Evolutionary conservation across 2,888 invertebrate genomes (phyloP).

Genomic region (Parochlus steinenii): DNA sequence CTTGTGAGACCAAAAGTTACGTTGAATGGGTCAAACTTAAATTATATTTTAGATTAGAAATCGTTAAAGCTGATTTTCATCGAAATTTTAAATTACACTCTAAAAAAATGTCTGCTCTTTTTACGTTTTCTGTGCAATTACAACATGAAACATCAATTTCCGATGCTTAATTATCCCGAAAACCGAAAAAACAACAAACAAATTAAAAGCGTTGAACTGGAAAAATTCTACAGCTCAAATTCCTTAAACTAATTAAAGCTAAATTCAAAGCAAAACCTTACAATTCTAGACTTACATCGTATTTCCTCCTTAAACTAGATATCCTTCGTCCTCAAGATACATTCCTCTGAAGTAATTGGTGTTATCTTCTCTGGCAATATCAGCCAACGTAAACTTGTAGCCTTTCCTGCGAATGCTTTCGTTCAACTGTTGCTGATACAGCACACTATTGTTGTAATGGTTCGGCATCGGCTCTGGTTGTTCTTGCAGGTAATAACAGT

Average conservation of each 20-base stretch:
- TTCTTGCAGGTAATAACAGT: slow-evolving; percentile 10
- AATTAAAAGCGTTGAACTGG: no score
- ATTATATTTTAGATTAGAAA: neutral
- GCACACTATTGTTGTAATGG: slow-evolving; percentile 8
- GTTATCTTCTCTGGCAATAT: slow-evolving; percentile 5
- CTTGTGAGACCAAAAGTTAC: neutral
- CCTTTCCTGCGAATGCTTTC: slow-evolving; percentile 11
- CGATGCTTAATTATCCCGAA: no score
- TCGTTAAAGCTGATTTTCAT: slow-evolving; percentile 9
- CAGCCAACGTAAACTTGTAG: slow-evolving; percentile 10
- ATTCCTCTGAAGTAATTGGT: slow-evolving; percentile 6
- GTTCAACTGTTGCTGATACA: slow-evolving; percentile 9
- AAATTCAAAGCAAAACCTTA: slow-evolving; percentile 1
- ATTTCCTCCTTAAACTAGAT: slow-evolving; percentile 9
- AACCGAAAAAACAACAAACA: no score
- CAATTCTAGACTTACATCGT: neutral
- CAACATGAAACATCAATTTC: neutral
- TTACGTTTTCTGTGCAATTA: slow-evolving; percentile 1
- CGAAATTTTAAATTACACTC: no score
- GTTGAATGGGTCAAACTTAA: neutral
- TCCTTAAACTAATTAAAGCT: neutral
- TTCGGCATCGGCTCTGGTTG: neutral
- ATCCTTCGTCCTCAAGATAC: slow-evolving; percentile 10
- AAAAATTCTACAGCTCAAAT: neutral
- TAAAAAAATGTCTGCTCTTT: no score